Base-by-base conservation (phyloP, 2,888 invertebrate genomes). In the Uropetala carovei region DNA sequence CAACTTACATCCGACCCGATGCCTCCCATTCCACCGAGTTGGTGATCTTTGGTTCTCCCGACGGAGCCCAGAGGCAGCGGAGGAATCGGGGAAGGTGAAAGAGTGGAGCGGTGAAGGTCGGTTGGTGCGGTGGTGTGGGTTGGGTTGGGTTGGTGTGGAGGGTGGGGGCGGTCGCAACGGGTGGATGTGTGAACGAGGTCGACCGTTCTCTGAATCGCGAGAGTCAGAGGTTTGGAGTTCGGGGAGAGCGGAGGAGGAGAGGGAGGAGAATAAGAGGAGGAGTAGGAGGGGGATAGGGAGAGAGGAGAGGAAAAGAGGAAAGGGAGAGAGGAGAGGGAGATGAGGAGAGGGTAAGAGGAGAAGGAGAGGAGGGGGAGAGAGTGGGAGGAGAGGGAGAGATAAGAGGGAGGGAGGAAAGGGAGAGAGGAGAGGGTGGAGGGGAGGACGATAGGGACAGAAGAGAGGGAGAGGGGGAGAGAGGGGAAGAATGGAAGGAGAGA, bases 21-120 rank as follows among this genome's bases (percentile, higher is more conserved):
- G 64, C 64, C 43, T 64, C 30, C 83, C 43, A 43, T 43, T 5
- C 43, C 1, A 1, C 43, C 75, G 27, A 75, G 18, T 75, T 22
- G 86, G 89, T 89, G 89, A 89, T 89, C 89, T 86, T 86, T 86
- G 86, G 27, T 30, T 64, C 64, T 83, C 16, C 43, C 43, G 83
- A 56, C 11, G 18, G 64, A n/a, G 27, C 43, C 82, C 30, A 7
- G 82, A 43, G 30, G 82, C 16, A 30, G n/a, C 16, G 64, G n/a
- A 30, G 82, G 22, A 14, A 27, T 18, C 30, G 43, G 30, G 30
- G 83, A 68, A 64, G 64, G 60, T 18, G 10, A 43, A 43, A 13
- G 14, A 3, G 43, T 43, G 43, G 43, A 43, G 43, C 5, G 43
- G 43, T 64, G 64, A 64, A 64, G 64, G 64, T 64, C 64, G 64